Percentiles rank a stretch among this genome's conserved stretches.
Evolutionary conservation across 2,888 invertebrate species (phyloP).

Genomic region (Acrobasis repandana): DNA sequence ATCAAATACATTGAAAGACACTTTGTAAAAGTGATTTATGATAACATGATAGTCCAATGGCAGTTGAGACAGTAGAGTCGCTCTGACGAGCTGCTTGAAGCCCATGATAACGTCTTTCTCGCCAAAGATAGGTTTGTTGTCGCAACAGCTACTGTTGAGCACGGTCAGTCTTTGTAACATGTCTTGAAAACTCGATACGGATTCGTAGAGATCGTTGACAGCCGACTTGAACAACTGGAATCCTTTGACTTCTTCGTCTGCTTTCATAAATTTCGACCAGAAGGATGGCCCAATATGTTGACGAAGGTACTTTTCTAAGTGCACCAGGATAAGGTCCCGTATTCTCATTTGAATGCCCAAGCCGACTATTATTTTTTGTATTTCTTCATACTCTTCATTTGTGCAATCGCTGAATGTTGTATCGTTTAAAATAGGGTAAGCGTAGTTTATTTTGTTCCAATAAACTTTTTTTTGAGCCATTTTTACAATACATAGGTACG

Average conservation of each 20-base stretch:
- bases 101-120: conserved; percentile 79
- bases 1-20: conserved; percentile 88
- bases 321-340: conserved; percentile 66
- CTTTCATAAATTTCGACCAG: conserved; percentile 85
- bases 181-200: conserved; percentile 79
- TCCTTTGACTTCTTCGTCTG: conserved; percentile 79
- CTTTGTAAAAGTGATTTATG: conserved; percentile 89
- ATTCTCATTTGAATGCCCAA: conserved; percentile 68
- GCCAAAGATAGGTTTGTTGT: conserved; percentile 77
- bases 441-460: conserved; percentile 74
- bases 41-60: conserved; percentile 87
- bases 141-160: conserved; percentile 71
- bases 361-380: conserved; percentile 64
- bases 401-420: conserved; percentile 64
- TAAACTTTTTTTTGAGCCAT: conserved; percentile 64
- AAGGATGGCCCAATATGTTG: conserved; percentile 84
- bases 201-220: conserved; percentile 85
- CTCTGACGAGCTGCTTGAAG: conserved; percentile 85
- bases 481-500: conserved; percentile 11
- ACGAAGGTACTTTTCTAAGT: conserved; percentile 84
- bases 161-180: conserved; percentile 81
- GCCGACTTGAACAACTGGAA: conserved; percentile 86
- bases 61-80: conserved; percentile 87
- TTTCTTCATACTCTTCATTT: conserved; percentile 64
- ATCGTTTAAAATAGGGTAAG: conserved; percentile 73